phyloP scores from a whole-genome alignment of 1,140 invertebrate species.

The Mya arenaria region DNA sequence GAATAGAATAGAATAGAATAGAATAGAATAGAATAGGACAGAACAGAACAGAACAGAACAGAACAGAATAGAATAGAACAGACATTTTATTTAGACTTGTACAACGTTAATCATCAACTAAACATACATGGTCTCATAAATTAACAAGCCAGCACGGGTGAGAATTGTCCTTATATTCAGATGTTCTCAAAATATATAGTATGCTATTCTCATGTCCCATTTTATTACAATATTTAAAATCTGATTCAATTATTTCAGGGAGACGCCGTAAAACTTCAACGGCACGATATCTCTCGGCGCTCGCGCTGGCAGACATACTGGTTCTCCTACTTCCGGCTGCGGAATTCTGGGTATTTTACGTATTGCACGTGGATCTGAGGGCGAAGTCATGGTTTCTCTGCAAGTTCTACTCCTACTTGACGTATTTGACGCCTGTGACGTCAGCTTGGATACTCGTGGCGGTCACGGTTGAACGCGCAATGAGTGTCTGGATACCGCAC shows the following conservation, averaged over 20 bases:
- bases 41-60: too few relatives aligned
- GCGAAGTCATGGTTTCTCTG: neutral
- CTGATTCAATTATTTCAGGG: neutral
- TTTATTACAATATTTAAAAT: neutral
- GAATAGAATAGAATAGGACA: too few relatives aligned
- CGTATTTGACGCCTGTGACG: conserved; percentile 1
- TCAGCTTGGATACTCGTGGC: conserved; percentile 41
- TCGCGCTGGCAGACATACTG: conserved; percentile 31
- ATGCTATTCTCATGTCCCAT: neutral
- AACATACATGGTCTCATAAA: neutral
- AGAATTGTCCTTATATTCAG: neutral
- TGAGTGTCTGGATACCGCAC: conserved; percentile 48
- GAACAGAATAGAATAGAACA: neutral
- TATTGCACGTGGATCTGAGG: neutral
- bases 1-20: too few relatives aligned
- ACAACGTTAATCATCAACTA: neutral
- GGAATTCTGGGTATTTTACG: conserved; percentile 34
- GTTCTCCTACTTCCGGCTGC: conserved; percentile 13
- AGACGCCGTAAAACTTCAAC: conserved; percentile 38
- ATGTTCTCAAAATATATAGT: neutral
- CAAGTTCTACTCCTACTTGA: conserved; percentile 24
- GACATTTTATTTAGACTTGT: neutral
- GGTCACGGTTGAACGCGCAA: conserved; percentile 25
- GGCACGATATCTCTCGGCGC: conserved; percentile 36
- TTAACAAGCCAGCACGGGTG: neutral